Conservation (phyloP, 2,888 invertebrate genomes). For the Bursaphelenchus okinawaensis region DNA sequence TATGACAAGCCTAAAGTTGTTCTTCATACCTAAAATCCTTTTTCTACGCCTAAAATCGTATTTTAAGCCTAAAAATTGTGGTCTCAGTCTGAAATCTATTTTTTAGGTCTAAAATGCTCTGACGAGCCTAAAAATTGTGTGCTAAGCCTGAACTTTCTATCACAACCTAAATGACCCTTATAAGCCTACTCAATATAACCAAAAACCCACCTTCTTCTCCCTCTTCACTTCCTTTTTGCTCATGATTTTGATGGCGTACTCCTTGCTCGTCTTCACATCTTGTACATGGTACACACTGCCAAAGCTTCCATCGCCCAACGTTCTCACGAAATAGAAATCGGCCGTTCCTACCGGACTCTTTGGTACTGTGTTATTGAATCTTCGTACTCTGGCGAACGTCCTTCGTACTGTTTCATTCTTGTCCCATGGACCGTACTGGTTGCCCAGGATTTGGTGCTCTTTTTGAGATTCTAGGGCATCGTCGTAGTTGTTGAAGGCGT, state of each 20-base stretch:
- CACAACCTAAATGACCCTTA: too few relatives aligned
- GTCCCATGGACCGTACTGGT: neutral
- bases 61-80: too few relatives aligned
- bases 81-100: too few relatives aligned
- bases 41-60: too few relatives aligned
- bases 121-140: too few relatives aligned
- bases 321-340: constrained; percentile 89
- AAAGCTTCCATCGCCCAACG: constrained; percentile 93
- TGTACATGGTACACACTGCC: constrained; percentile 89
- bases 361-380: neutral
- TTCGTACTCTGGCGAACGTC: constrained; percentile 1
- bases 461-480: neutral
- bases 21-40: too few relatives aligned
- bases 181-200: too few relatives aligned
- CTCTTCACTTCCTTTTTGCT: constrained; percentile 85
- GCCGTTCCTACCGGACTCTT: neutral
- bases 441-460: neutral
- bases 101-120: too few relatives aligned
- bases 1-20: too few relatives aligned
- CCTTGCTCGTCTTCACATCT: constrained; percentile 79
- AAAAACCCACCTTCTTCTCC: constrained; percentile 72
- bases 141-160: too few relatives aligned
- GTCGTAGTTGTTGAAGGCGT: neutral
- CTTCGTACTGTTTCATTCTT: neutral
- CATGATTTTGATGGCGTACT: constrained; percentile 96